Evolutionary conservation across 2,113 vertebrate species (phyloP).

Genomic region (Aldabrachelys gigantea): DNA sequence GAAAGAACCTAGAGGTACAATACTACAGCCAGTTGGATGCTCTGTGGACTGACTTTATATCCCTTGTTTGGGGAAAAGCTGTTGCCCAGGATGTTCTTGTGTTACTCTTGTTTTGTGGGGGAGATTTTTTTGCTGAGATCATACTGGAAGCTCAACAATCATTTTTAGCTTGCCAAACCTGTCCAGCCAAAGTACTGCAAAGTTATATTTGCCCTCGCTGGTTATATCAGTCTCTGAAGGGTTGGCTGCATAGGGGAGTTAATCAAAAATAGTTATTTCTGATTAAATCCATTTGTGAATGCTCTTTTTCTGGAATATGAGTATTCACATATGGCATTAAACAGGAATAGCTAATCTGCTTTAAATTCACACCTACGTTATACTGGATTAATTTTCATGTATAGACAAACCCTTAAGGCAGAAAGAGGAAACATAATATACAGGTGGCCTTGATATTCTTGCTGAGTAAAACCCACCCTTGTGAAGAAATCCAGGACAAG

Average conservation of each 20-base stretch:
- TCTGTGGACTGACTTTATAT: background rate
- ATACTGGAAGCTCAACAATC: background rate
- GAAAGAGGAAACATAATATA: background rate
- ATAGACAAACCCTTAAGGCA: background rate
- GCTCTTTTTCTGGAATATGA: background rate
- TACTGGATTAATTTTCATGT: too few relatives aligned
- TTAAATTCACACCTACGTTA: background rate
- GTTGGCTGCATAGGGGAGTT: background rate
- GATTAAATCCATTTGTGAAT: background rate
- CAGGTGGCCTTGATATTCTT: background rate
- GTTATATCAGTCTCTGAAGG: background rate
- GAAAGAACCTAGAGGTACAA: background rate
- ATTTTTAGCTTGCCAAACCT: background rate
- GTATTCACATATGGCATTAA: background rate
- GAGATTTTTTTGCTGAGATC: background rate
- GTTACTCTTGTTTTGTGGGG: background rate
- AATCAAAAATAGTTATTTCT: background rate
- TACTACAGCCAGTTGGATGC: background rate
- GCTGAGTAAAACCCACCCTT: background rate
- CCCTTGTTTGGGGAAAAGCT: background rate
- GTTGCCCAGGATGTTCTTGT: background rate
- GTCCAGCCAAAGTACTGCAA: background rate
- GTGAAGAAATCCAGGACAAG: background rate
- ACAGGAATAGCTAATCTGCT: background rate
- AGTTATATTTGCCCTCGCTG: background rate